Evolutionary conservation across 2,888 invertebrate species (phyloP).

Genomic region (Papilio demoleus): DNA sequence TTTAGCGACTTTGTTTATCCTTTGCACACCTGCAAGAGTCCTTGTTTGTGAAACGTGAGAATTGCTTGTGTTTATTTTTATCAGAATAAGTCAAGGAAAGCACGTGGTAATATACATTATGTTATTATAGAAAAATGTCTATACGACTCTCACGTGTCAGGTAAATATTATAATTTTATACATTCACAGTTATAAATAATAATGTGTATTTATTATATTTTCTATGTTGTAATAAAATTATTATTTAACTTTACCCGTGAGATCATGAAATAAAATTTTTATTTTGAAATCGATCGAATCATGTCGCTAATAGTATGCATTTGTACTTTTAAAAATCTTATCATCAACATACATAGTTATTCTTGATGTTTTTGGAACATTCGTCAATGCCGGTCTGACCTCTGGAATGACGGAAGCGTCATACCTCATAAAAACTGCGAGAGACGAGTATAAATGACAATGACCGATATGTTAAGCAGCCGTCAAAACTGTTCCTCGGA

Average conservation of each 20-base stretch:
- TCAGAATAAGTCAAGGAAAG: background rate
- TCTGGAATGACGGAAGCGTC: constrained; percentile 16
- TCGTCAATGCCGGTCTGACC: background rate
- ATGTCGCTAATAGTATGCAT: background rate
- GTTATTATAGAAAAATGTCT: background rate
- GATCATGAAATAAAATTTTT: background rate
- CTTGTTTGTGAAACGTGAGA: constrained; percentile 1
- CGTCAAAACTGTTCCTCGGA: constrained; percentile 32
- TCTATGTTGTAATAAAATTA: background rate
- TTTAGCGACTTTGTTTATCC: background rate
- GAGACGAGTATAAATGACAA: constrained; percentile 28
- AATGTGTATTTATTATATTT: no score
- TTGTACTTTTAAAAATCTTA: background rate
- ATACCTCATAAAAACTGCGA: constrained; percentile 24
- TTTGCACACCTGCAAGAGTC: constrained; percentile 13
- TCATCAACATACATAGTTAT: background rate
- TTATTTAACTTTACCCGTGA: background rate
- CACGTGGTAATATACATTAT: background rate
- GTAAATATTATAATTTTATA: background rate
- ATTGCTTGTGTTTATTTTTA: background rate
- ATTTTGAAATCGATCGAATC: background rate
- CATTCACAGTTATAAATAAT: no score
- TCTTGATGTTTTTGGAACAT: background rate
- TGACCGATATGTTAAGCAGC: constrained; percentile 30
- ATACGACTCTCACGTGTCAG: background rate